Conservation (phyloP, 2,888 invertebrate genomes). For the Agriopis aurantiaria region DNA sequence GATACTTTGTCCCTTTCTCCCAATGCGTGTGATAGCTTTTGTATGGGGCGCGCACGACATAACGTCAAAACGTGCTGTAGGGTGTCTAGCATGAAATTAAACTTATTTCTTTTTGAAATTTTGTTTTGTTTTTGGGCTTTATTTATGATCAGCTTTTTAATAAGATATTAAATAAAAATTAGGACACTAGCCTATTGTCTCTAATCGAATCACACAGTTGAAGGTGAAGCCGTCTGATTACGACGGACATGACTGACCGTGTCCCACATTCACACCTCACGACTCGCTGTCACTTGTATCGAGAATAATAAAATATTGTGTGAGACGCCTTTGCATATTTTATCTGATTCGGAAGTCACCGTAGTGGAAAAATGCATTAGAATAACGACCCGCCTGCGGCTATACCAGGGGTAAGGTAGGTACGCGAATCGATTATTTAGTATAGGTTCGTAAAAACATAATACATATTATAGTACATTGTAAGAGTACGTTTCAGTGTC, state of each 20-base stretch:
- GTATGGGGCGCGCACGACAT: too few species aligned
- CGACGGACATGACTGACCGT: constrained; percentile 37
- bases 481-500: too few species aligned
- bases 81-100: too few species aligned
- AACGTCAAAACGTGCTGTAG: too few species aligned
- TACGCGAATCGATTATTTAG: constrained; percentile 4
- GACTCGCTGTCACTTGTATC: constrained; percentile 23
- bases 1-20: too few species aligned
- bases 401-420: constrained; percentile 11
- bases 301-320: constrained; percentile 24
- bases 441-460: background rate
- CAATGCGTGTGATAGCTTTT: too few species aligned
- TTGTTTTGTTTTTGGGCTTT: too few species aligned
- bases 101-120: too few species aligned
- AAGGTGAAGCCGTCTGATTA: constrained; percentile 35
- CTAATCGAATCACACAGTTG: constrained; percentile 30
- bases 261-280: constrained; percentile 38
- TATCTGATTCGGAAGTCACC: constrained; percentile 11
- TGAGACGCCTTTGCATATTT: constrained; percentile 18
- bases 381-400: constrained; percentile 41
- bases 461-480: background rate
- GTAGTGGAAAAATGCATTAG: constrained; percentile 22
- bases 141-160: too few species aligned
- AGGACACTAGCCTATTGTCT: background rate
- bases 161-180: too few species aligned